Evolutionary conservation across 2,113 vertebrate genomes (phyloP).

Genomic region (Pachypanchax playfairii): DNA sequence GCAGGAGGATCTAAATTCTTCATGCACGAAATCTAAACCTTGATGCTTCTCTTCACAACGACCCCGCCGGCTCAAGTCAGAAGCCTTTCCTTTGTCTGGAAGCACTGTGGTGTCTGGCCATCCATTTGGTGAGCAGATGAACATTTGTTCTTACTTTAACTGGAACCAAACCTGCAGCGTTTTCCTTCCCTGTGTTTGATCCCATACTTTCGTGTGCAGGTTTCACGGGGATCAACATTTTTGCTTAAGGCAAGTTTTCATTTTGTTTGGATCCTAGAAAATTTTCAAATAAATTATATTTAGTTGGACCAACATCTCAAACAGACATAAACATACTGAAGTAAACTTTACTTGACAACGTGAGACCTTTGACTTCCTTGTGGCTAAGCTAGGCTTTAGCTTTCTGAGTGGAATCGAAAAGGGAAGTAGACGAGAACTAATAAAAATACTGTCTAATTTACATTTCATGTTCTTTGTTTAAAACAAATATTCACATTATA

Average conservation of each 20-base stretch:
- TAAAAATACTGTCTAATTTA: not conserved
- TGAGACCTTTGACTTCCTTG: not conserved
- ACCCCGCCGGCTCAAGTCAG: not conserved
- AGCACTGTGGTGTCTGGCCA: not conserved
- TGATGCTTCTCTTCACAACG: conserved; percentile 7
- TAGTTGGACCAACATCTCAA: not conserved
- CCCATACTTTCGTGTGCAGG: not conserved
- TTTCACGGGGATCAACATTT: conserved; percentile 13
- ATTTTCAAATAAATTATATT: not conserved
- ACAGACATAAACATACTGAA: not conserved
- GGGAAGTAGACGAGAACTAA: not conserved
- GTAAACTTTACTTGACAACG: not conserved
- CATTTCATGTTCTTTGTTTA: not conserved
- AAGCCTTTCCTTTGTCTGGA: not conserved
- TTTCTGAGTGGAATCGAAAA: not conserved
- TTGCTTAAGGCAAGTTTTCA: conserved; percentile 53
- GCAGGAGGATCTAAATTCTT: conserved; percentile 31
- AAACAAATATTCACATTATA: not conserved
- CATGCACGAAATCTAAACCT: conserved; percentile 46
- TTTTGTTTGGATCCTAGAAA: not conserved
- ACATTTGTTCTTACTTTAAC: conserved; percentile 11
- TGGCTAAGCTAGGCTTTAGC: not conserved
- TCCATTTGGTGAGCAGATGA: not conserved
- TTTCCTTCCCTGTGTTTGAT: not conserved
- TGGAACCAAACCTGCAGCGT: not conserved